These are phyloP conservation scores for Ichneumoninae sp. DNA, from an alignment of 2,888 invertebrate species.

Conservation along the genomic window DNA sequence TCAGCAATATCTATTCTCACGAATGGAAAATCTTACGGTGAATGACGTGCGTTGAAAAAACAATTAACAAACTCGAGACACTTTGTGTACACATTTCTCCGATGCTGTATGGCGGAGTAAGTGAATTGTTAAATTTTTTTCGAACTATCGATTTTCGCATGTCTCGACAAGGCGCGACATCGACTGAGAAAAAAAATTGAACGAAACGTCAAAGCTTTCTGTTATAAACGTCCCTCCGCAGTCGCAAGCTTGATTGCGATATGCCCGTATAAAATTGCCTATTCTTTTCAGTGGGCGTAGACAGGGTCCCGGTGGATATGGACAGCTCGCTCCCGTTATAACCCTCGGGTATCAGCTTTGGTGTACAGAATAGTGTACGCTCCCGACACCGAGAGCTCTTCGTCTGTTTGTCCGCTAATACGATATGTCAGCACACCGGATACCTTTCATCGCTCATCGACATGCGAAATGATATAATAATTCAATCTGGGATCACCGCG, in stretches of 20 bases:
- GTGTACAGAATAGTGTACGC: conserved; percentile 1
- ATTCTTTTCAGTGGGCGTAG: not conserved
- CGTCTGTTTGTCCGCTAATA: not conserved
- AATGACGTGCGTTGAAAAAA: not conserved
- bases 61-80: not conserved
- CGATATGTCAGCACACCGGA: conserved; percentile 5
- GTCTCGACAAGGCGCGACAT: not conserved
- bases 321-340: conserved; percentile 10
- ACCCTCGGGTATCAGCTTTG: conserved; percentile 5
- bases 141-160: not conserved
- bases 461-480: conserved; percentile 17
- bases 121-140: not conserved
- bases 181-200: conserved; percentile 5
- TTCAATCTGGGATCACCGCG: conserved; percentile 15
- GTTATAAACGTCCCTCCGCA: conserved; percentile 1
- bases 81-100: not conserved
- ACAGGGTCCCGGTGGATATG: not conserved
- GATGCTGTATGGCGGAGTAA: not conserved
- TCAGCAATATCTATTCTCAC: not conserved
- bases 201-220: conserved; percentile 19
- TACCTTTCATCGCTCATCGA: conserved; percentile 41
- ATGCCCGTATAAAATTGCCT: conserved; percentile 17
- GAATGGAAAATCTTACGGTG: not conserved
- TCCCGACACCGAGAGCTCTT: not conserved
- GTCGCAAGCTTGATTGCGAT: not conserved